Evolutionary conservation across 1,140 invertebrate species (phyloP).

Genomic region (Lepidotrigona ventralis): DNA sequence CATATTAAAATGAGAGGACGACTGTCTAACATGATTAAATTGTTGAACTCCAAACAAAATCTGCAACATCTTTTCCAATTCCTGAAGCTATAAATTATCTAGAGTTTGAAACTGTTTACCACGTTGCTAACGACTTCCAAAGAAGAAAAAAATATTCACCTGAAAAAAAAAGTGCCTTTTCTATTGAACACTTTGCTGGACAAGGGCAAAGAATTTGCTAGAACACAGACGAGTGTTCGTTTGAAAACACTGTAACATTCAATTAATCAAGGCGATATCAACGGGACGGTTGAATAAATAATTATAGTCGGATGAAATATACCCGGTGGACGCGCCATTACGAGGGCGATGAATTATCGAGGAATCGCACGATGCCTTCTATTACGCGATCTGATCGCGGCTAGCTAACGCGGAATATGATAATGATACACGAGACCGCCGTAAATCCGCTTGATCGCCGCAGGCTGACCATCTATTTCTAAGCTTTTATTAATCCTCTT

Average conservation of each 20-base stretch:
- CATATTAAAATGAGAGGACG: no score
- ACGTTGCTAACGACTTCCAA: no score
- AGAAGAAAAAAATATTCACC: no score
- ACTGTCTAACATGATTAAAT: no score
- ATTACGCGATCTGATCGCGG: conserved; percentile 23
- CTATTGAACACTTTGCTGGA: not conserved
- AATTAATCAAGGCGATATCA: not conserved
- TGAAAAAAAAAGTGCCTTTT: no score
- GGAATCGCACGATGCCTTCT: conserved; percentile 26
- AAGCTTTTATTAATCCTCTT: conserved; percentile 28
- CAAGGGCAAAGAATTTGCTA: not conserved
- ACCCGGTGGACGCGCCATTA: not conserved
- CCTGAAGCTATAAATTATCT: no score
- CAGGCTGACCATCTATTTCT: conserved; percentile 23
- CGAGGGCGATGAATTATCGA: conserved; percentile 26
- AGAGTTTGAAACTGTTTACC: no score
- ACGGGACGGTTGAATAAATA: not conserved
- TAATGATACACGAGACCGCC: conserved; percentile 41
- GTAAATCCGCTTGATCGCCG: conserved; percentile 30
- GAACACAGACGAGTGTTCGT: not conserved
- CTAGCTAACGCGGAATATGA: conserved; percentile 19
- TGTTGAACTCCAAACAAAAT: no score
- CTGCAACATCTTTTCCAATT: no score
- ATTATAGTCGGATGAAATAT: conserved; percentile 6
- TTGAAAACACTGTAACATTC: not conserved